These are phyloP conservation scores for Tympanuchus pallidicinctus DNA, from an alignment of 2,113 vertebrate species.

Conservation along the genomic window DNA sequence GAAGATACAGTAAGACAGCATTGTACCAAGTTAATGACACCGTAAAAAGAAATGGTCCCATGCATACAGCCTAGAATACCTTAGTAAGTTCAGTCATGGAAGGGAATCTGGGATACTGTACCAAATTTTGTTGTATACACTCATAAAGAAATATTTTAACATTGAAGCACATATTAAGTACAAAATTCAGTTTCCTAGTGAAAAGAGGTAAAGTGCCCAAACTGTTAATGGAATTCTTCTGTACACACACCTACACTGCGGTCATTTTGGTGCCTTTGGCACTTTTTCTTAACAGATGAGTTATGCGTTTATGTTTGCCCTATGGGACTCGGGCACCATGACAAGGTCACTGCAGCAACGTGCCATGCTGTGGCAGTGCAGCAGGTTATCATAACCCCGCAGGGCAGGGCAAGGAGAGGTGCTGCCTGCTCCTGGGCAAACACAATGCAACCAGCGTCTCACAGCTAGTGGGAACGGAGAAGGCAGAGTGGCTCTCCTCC, in stretches of 20 bases:
- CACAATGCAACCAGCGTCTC: neutral
- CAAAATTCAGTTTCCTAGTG: neutral
- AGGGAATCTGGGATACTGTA: neutral
- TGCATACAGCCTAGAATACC: neutral
- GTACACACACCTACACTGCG: neutral
- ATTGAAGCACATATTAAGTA: neutral
- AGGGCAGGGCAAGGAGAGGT: accelerated
- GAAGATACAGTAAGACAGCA: neutral
- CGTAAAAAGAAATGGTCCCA: slow-evolving; percentile 24
- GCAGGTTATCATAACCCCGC: neutral
- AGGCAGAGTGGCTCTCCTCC: neutral
- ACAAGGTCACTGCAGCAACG: neutral
- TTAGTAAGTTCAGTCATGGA: neutral
- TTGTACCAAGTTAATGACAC: slow-evolving; percentile 28
- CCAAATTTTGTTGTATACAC: neutral
- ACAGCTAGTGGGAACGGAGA: neutral
- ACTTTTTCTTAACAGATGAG: neutral
- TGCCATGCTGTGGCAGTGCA: neutral
- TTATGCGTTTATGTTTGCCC: neutral
- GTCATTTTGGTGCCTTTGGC: accelerated
- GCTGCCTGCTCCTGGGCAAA: neutral
- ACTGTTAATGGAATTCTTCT: neutral
- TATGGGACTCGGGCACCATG: accelerated
- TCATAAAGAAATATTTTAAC: neutral
- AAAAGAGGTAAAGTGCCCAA: neutral